Evolutionary conservation across 1,140 invertebrate genomes (phyloP).

Genomic region (Temnothorax longispinosus): DNA sequence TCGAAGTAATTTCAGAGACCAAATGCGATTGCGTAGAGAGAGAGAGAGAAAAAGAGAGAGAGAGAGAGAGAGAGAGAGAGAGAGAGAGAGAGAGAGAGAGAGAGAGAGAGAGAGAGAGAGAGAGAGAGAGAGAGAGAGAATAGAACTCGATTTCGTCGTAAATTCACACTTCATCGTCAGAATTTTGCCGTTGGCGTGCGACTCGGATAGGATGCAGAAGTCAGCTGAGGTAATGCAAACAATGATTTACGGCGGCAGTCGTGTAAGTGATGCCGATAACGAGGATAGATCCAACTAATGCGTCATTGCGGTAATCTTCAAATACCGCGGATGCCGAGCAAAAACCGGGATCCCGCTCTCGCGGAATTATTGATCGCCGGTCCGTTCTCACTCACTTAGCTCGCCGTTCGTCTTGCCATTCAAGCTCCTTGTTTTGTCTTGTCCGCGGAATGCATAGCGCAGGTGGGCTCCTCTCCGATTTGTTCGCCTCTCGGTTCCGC

Average conservation of each 20-base stretch:
- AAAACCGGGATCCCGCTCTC: constrained; percentile 29
- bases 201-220: background rate
- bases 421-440: constrained; percentile 51
- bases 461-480: constrained; percentile 42
- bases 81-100: background rate
- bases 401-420: constrained; percentile 37
- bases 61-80: background rate
- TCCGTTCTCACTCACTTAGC: constrained; percentile 52
- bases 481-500: constrained; percentile 54
- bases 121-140: constrained; percentile 2
- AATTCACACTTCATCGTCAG: constrained; percentile 1
- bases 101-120: background rate
- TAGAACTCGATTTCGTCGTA: background rate
- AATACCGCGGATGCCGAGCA: constrained; percentile 5
- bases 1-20: background rate
- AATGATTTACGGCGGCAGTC: constrained; percentile 36
- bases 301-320: constrained; percentile 40
- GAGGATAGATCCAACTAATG: constrained; percentile 17
- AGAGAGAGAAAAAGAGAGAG: background rate
- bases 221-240: constrained; percentile 25
- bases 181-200: constrained; percentile 1
- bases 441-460: constrained; percentile 4
- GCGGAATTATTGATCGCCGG: constrained; percentile 50
- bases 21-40: background rate
- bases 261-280: constrained; percentile 25